Base-by-base conservation (phyloP, 2,113 vertebrate genomes). In the Acrocephalus arundinaceus region DNA sequence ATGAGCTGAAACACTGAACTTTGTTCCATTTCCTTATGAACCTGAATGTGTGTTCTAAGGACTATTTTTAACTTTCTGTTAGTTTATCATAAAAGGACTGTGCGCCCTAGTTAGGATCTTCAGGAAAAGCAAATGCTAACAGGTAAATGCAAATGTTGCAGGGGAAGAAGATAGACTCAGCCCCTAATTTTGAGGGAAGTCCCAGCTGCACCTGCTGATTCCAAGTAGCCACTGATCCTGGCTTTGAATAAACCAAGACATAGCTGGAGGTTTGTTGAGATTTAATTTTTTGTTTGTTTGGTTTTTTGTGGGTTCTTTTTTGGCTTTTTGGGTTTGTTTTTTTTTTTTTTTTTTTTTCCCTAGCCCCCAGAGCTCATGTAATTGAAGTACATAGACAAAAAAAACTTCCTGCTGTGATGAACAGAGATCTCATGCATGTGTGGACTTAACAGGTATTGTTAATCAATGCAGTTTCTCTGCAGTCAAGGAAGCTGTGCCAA, bases 381-480 rank as follows among this genome's bases (percentile, higher is more conserved):
- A 2, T 18, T 90, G 67, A 94, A 83, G 75, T 33, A 55, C 51
- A 77, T 19, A 43, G 13, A 91, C 37, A 71, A n/a, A 79, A 79
- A 93, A 95, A 21, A 41, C 33, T 85, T 83, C 75, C 68, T 80
- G 68, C 68, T 90, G 63, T 48, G 78, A 74, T 62, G 65, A 94
- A 73, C 45, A 80, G 62, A 82, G 67, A 90, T 90, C 67, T 90
- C 78, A 74, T 45, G 67, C 58, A 76, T 71, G n/a, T 89, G 59
- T 62, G 35, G 51, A 54, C 43, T 91, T 78, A 54, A 96, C 82
- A 91, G 74, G 81, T 93, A 55, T 84, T 88, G 55, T 39, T 89
- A 91, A 89, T 93, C 89, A 73, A 70, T 94, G 85, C 24, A 16
- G 30, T 70, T 91, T 70, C 67, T 89, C 55, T 71, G 54, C 54